A percentile compares a stretch with the other conserved stretches of the same genome.
Evolutionary conservation across 2,113 vertebrate species (phyloP).

Genomic region (Loxodonta africana): DNA sequence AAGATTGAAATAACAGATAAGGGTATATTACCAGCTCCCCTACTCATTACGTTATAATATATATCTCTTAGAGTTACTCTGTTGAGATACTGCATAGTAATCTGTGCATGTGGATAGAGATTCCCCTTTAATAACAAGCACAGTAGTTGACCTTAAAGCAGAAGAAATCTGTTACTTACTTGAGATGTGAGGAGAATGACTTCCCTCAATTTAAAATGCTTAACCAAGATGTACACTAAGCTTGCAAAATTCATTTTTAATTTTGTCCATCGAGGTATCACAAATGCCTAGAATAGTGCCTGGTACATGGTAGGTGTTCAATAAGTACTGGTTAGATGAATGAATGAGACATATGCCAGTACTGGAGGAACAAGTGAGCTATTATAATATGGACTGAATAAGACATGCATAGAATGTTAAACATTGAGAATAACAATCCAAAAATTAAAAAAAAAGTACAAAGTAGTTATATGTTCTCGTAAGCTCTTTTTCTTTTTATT

Average conservation of each 20-base stretch:
- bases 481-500: background rate
- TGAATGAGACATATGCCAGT: background rate
- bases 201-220: background rate
- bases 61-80: background rate
- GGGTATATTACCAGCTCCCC: background rate
- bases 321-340: background rate
- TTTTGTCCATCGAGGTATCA: background rate
- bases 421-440: background rate
- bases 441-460: background rate
- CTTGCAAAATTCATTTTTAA: background rate
- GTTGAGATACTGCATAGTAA: background rate
- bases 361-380: background rate
- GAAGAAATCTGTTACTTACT: background rate
- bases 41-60: background rate
- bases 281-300: background rate
- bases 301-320: background rate
- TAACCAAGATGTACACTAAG: background rate
- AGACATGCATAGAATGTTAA: background rate
- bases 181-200: background rate
- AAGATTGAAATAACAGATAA: background rate
- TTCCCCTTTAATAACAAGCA: background rate
- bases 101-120: background rate
- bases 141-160: background rate
- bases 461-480: background rate
- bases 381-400: background rate